Conservation (phyloP, 2,113 vertebrate species). For the Egretta garzetta region DNA sequence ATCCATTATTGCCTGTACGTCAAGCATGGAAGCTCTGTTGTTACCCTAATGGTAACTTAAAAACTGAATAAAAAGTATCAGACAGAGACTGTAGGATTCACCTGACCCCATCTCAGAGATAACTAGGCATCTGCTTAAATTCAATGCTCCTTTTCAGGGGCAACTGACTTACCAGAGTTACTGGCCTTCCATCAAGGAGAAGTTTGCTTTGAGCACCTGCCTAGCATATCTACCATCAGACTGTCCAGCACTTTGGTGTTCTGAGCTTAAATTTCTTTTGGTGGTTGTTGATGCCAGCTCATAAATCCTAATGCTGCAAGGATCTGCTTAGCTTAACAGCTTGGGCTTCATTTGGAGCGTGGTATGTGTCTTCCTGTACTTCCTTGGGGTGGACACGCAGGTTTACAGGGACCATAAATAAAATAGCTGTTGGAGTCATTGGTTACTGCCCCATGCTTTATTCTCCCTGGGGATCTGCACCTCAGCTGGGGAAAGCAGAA, state of each 20-base stretch:
- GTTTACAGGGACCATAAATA: background rate
- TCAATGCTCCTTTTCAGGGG: background rate
- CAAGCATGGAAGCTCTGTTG: background rate
- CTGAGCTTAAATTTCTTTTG: background rate
- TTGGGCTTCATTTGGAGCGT: background rate
- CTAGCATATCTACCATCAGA: background rate
- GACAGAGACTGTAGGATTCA: background rate
- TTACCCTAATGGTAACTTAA: background rate
- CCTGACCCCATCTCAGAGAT: background rate
- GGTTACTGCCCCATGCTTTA: background rate
- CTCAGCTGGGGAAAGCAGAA: background rate
- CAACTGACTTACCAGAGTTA: background rate
- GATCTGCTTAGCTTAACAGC: background rate
- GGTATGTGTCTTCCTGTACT: rapidly evolving
- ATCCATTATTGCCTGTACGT: background rate
- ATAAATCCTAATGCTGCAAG: background rate
- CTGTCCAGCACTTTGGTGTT: background rate
- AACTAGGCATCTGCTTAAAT: background rate
- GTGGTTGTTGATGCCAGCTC: background rate
- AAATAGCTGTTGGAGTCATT: background rate
- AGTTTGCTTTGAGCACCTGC: background rate
- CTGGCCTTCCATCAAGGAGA: background rate
- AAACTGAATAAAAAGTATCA: background rate
- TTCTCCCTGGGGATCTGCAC: background rate
- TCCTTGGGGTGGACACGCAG: rapidly evolving